Base-by-base conservation (phyloP, 2,113 vertebrate genomes). In the Phodopus roborovskii region DNA sequence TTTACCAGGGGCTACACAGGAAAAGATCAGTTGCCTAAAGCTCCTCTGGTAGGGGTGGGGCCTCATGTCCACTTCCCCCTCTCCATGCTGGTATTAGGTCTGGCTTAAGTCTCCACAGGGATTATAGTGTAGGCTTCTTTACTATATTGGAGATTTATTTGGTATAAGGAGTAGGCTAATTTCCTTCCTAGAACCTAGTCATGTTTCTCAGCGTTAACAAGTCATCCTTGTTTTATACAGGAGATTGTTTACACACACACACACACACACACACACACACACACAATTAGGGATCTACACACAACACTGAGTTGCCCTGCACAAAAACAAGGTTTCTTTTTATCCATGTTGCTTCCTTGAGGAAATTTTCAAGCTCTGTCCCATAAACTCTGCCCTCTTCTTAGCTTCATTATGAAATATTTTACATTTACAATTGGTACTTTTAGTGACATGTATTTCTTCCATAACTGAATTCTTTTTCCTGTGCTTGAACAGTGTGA, bases 361-460 rank as follows among this genome's bases (percentile, higher is more conserved):
- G 45, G 36, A 94, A 73, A 94, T 64, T 58, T n/a, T 84, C 36
- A 78, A 66, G 45, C 87, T 90, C 88, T 56, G 64, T n/a, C 15
- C 20, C 7, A 0, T 62, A 71, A 56, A 3, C 71, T 71, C 42
- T 68, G 26, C 30, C 73, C 20, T 45, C 62, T 94, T 56, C n/a
- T 77, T 39, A 78, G 20, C 39, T 95, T 94, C 17, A 8, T 36
- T 64, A 50, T 24, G 20, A 92, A 42, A 19, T 50, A 56, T 22
- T 74, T 84, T 74, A 73, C 19, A 71, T 30, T 75, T 82, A n/a
- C 10, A 64, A 8, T 71, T 90, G 68, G 7, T 77, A n/a, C 20
- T 88, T 13, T 28, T n/a, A 48, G 24, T 58, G 22, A 12, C 3
- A 24, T 58, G 58, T 16, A 64, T 83, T 70, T 78, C 24, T 78